Evolutionary conservation across 1,140 invertebrate genomes (phyloP).

Genomic region (Drosophila ironensis): DNA sequence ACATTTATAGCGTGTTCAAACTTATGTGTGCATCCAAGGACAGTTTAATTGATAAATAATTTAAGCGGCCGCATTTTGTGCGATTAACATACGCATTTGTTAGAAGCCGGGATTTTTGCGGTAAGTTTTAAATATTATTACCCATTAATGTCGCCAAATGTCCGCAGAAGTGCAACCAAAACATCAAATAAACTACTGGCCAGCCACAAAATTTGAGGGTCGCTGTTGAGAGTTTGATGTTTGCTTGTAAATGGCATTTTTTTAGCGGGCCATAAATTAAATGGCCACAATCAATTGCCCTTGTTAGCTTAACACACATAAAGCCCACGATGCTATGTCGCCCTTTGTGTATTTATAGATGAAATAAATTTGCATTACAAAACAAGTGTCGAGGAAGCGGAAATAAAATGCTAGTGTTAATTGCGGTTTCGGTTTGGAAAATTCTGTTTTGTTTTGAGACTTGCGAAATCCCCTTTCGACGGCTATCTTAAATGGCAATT

Average conservation of each 20-base stretch:
- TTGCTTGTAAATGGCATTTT: conserved; percentile 9
- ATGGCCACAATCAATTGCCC: conserved; percentile 27
- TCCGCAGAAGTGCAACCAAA: neutral
- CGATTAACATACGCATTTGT: conserved; percentile 48
- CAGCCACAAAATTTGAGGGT: conserved; percentile 18
- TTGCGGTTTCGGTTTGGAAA: neutral
- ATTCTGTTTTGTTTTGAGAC: neutral
- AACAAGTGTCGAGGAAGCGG: neutral
- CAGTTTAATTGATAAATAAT: conserved; percentile 6
- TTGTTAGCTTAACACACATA: conserved; percentile 14
- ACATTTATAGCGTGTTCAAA: neutral
- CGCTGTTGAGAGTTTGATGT: neutral
- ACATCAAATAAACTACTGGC: conserved; percentile 7
- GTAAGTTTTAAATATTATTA: conserved; percentile 49
- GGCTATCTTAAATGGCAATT: conserved; percentile 6
- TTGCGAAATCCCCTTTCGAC: neutral
- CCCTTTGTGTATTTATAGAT: conserved; percentile 3
- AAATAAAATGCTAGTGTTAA: neutral
- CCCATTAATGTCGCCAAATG: conserved; percentile 28
- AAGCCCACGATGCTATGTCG: neutral
- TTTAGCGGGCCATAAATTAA: conserved; percentile 23
- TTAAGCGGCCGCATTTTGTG: conserved; percentile 43
- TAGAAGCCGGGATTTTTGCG: conserved; percentile 49
- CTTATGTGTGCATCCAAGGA: neutral
- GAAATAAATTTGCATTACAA: neutral